Evolutionary conservation across 2,797 vertebrate species (phyloP), one percentile per base, ranked within the genome.

Genomic region (Urocyon cinereoargenteus): DNA sequence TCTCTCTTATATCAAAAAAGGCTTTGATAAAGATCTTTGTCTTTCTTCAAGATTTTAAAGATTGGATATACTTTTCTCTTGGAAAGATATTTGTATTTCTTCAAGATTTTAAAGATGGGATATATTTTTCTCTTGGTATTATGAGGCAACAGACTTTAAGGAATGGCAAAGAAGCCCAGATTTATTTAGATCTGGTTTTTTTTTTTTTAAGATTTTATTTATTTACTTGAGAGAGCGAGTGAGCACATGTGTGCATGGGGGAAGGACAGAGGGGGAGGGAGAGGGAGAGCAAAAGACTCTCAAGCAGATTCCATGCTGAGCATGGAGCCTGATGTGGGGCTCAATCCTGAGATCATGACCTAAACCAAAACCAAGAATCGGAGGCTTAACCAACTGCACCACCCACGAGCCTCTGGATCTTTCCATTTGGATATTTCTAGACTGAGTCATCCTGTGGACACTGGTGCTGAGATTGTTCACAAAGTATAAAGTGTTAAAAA

Each of bases 41-140:
- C 83, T 62, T 14, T 53, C 22, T 34, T 72, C 64, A 86, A 73
- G 68, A 45, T 62, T 89, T 77, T 6, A 73, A 49, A 83, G 40
- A 49, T 66, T 31, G 22, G 9, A 45, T 94, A 49, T 86, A n/a
- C 86, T 77, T 75, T 93, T 83, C 62, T 95, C 66, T 72, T 34
- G 18, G 82, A 34, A 88, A 66, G 5, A 5, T 72, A 26, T 26
- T 85, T 40, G 51, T 62, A 83, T 68, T 14, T 53, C 22, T 34
- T 72, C 64, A 86, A 73, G 66, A 45, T 62, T 89, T 77, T 6
- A 73, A 49, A 83, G 40, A 49, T 66, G 36, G 22, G 7, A 34
- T 94, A 55, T 83, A 36, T 90, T 77, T 75, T 93, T 83, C 62
- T 95, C 66, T 72, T 34, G 15, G 82, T 85, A 34, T 59, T 49